These are phyloP conservation scores for Spodoptera exigua DNA, from an alignment of 2,888 invertebrate species.

Conservation along the genomic window DNA sequence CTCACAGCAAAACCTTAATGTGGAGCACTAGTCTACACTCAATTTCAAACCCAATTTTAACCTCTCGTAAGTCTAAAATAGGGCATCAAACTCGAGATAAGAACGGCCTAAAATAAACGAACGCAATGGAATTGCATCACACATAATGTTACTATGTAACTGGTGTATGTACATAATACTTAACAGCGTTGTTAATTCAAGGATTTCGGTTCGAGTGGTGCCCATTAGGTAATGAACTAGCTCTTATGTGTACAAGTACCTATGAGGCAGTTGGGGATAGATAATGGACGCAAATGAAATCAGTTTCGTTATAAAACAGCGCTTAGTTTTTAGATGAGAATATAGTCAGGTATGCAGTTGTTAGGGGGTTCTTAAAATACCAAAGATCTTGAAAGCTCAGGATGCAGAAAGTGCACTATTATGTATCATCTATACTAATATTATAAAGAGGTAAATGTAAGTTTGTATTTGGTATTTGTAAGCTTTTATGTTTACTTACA, in stretches of 20 bases:
- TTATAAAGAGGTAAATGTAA: no score
- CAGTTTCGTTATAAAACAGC: no score
- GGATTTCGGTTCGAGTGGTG: constrained; percentile 56
- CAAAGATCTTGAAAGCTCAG: no score
- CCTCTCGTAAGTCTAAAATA: constrained; percentile 22
- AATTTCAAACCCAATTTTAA: constrained; percentile 33
- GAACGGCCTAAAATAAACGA: constrained; percentile 54
- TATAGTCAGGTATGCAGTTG: no score
- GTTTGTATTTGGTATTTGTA: no score
- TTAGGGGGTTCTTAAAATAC: no score
- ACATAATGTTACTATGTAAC: constrained; percentile 56
- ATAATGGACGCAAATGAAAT: constrained; percentile 4
- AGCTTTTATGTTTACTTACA: no score
- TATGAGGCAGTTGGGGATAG: constrained; percentile 10
- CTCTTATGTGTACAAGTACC: constrained; percentile 31
- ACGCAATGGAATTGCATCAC: constrained; percentile 62
- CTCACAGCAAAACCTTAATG: constrained; percentile 33
- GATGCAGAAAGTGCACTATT: no score
- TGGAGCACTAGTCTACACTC: constrained; percentile 20
- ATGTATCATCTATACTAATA: no score
- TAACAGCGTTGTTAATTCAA: constrained; percentile 57
- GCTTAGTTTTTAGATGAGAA: no score
- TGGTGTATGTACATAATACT: constrained; percentile 51
- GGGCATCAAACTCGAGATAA: constrained; percentile 36
- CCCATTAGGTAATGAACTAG: constrained; percentile 44